Percentiles rank a stretch among this genome's conserved stretches.
Conservation (phyloP, 2,113 vertebrate species). For the Chaetorhynchus papuensis region DNA sequence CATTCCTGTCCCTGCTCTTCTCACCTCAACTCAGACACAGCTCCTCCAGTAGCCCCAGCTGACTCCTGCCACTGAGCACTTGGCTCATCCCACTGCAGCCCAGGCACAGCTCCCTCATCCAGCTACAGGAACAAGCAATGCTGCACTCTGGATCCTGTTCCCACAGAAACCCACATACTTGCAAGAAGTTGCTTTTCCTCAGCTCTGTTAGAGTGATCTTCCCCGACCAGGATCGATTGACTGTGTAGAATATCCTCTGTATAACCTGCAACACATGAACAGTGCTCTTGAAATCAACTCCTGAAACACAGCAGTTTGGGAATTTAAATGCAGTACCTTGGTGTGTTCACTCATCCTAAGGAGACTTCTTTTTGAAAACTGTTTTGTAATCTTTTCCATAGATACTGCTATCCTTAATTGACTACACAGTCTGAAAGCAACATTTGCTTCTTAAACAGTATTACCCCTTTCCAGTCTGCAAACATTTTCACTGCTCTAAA, state of each 20-base stretch:
- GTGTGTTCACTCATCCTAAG: not conserved
- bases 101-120: not conserved
- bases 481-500: not conserved
- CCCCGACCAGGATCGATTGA: slow-evolving; percentile 98
- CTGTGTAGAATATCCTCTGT: slow-evolving; percentile 97
- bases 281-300: not conserved
- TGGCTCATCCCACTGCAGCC: not conserved
- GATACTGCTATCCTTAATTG: not conserved
- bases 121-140: not conserved
- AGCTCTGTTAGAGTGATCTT: slow-evolving; percentile 91
- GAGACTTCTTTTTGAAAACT: not conserved
- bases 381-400: not conserved
- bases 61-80: not conserved
- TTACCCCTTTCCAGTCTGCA: not conserved
- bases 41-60: not conserved
- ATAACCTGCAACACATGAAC: slow-evolving; percentile 83
- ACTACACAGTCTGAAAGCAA: not conserved
- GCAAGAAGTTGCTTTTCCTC: slow-evolving; percentile 96
- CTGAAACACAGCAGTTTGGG: not conserved
- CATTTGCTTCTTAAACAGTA: not conserved
- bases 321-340: not conserved
- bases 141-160: not conserved
- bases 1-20: not conserved
- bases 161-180: slow-evolving; percentile 71
- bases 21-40: not conserved